These are phyloP conservation scores for Euschistus heros DNA, from an alignment of 1,140 invertebrate species.

Conservation along the genomic window DNA sequence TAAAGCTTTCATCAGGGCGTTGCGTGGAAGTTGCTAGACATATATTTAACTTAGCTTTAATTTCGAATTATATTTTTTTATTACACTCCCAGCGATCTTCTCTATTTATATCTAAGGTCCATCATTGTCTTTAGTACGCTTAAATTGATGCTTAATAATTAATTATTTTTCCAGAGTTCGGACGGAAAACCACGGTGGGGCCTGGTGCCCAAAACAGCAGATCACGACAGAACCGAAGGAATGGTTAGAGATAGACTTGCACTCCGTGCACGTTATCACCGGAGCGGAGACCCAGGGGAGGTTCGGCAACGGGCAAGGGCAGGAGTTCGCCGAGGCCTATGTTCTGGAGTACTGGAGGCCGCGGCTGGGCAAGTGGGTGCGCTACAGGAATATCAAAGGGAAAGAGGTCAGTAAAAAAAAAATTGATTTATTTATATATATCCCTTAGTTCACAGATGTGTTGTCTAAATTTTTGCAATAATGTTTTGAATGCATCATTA, in stretches of 20 bases:
- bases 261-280: slow-evolving; percentile 60
- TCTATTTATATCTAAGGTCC: too few relatives aligned
- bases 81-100: too few relatives aligned
- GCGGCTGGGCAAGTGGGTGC: slow-evolving; percentile 56
- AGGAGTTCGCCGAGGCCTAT: slow-evolving; percentile 68
- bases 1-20: too few relatives aligned
- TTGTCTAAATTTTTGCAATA: too few relatives aligned
- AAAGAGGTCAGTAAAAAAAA: slow-evolving; percentile 52
- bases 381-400: slow-evolving; percentile 55
- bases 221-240: slow-evolving; percentile 60
- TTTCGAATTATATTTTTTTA: too few relatives aligned
- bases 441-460: too few relatives aligned
- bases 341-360: slow-evolving; percentile 68
- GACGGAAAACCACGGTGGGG: slow-evolving; percentile 66
- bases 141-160: neutral
- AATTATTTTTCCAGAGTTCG: slow-evolving; percentile 48
- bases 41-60: too few relatives aligned
- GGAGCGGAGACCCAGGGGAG: slow-evolving; percentile 74
- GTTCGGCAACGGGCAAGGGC: slow-evolving; percentile 73
- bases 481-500: too few relatives aligned
- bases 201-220: slow-evolving; percentile 71
- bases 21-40: too few relatives aligned
- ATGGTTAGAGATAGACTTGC: slow-evolving; percentile 69
- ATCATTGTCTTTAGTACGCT: too few relatives aligned
- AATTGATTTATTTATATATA: too few relatives aligned